Evolutionary conservation across 1,140 invertebrate species (phyloP), one percentile per base, ranked within the genome.

Genomic region (Aradophagus sp.): DNA sequence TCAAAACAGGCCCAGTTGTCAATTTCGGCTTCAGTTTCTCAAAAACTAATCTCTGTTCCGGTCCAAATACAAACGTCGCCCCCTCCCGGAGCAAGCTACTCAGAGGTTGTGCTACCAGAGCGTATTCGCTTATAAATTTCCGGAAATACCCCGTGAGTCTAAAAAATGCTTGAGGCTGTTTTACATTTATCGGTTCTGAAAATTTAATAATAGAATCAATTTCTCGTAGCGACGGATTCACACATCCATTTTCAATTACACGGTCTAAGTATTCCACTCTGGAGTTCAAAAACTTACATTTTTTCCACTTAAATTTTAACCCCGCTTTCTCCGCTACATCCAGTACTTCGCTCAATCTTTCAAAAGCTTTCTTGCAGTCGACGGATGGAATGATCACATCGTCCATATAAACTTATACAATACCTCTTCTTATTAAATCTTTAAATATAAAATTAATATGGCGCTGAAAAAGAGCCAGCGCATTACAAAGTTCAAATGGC

Each of bases 61-160:
- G 14, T 3, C 8, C 1, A 29, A 44, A 44, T 11, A 5, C n/a
- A 4, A 29, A 10, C 12, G 15, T 44, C 2, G 41, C 29, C 14
- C 27, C 14, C 10, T 44, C 41, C 2, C 23, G 29, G 8, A 44
- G n/a, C 2, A n/a, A n/a, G n/a, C n/a, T n/a, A n/a, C n/a, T n/a
- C n/a, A n/a, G n/a, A n/a, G 23, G 41, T 29, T 13, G 15, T 0
- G 41, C 41, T 10, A 29, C 29, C 2, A 5, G 14, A 15, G 23
- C 20, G 16, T 44, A 44, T 16, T 44, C 29, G 5, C 0, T 6
- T 4, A 41, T 26, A 41, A 23, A 41, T 41, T 23, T 41, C 4
- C 26, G 12, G 10, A 44, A 44, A 15, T 15, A 44, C 8, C 41
- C 41, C 2, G 41, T 44, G 8, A 44, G 12, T 5, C 41, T 26